Base-by-base conservation (phyloP, 1,140 invertebrate species). In the Bathynomus jamesi region DNA sequence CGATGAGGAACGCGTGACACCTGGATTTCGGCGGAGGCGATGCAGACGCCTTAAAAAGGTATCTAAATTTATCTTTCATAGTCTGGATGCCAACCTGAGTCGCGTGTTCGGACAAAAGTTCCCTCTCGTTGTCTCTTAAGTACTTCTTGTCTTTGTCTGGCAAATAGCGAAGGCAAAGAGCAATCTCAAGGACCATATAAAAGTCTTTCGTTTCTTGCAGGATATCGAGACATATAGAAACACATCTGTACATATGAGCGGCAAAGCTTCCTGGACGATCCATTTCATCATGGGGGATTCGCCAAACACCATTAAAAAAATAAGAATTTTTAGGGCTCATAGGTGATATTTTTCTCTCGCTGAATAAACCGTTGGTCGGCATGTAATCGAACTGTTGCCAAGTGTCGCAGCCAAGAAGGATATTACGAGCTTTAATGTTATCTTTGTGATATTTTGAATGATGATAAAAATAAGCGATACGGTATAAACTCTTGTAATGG, bases 401-500 rank as follows among this genome's bases (percentile, higher is more conserved):
- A 67, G 69, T 89, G 4, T 72, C 63, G 61, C 85, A 87, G 0
- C 87, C 87, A 62, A 93, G 79, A 70, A 94, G 85, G 10, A 93
- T 82, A 76, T 91, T 88, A 77, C 88, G 85, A 75, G 89, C 89
- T 80, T 88, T 88, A 69, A 84, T 82, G 29, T 88, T 84, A 80
- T 91, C 86, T 80, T 87, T 89, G 61, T 86, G 84, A 61, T 83
- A 83, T 79, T 88, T 86, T 27, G 90, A 91, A 71, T 90, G 86
- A 79, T 90, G 91, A 81, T 90, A 94, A 78, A 92, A 89, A 81
- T 95, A 87, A 1, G 92, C 89, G 29, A 97, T 81, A 73, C 94
- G 86, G 81, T 95, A 96, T 28, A 94, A 84, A 0, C 93, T 91
- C 83, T 97, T 97, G 81, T 96, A 96, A 83, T 98, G 94, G 77